Conservation (phyloP, 2,113 vertebrate species). For the Callionymus lyra region DNA sequence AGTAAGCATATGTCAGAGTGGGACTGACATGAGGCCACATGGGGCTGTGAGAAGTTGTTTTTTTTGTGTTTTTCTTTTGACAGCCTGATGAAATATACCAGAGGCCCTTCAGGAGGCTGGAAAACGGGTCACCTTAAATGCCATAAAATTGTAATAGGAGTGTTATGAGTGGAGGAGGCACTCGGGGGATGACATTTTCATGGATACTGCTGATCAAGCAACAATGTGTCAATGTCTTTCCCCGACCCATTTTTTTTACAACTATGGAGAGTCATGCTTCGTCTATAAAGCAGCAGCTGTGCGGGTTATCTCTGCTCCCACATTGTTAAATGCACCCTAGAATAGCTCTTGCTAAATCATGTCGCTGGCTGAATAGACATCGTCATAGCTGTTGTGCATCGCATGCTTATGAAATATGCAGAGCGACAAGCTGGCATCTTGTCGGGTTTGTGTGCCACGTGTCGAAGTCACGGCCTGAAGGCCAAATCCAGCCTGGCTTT, state of each 20-base stretch:
- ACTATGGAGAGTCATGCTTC: slow-evolving; percentile 9
- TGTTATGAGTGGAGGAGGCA: slow-evolving; percentile 25
- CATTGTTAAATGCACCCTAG: too few species aligned
- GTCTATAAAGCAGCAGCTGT: too few species aligned
- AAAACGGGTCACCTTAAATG: slow-evolving; percentile 31
- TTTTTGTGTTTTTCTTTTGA: slow-evolving; percentile 18
- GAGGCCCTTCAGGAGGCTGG: slow-evolving; percentile 15
- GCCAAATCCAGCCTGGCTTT: too few species aligned
- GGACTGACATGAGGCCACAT: slow-evolving; percentile 22
- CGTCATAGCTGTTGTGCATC: too few species aligned
- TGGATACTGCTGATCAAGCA: slow-evolving; percentile 42
- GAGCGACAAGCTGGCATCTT: too few species aligned
- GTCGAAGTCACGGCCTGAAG: too few species aligned
- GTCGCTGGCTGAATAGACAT: too few species aligned
- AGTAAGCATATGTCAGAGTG: slow-evolving; percentile 25
- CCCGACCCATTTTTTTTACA: slow-evolving; percentile 30
- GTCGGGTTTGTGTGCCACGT: too few species aligned
- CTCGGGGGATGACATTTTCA: slow-evolving; percentile 38
- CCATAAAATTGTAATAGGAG: slow-evolving; percentile 23
- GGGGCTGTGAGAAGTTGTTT: slow-evolving; percentile 15
- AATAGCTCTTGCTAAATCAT: too few species aligned
- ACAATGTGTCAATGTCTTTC: slow-evolving; percentile 37
- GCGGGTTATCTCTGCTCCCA: too few species aligned
- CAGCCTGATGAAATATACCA: slow-evolving; percentile 21
- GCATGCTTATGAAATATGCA: too few species aligned